Base-by-base conservation (phyloP, 2,113 vertebrate species). In the Muntiacus muntjak region DNA sequence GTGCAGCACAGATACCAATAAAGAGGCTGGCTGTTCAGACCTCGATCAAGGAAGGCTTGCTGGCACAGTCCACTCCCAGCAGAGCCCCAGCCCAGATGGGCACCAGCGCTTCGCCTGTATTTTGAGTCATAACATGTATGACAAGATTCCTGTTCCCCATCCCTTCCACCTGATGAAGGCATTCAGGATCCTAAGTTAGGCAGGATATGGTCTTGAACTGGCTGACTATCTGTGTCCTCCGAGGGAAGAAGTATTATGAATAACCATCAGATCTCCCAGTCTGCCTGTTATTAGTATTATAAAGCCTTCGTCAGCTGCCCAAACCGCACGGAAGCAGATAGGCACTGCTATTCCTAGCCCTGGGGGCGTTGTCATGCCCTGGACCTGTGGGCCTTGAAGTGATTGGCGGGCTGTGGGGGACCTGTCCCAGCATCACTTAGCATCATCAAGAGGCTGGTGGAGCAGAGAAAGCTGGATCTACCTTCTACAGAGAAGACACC, bases 61-160 rank as follows among this genome's bases (percentile, higher is more conserved):
- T 2, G 9, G 15, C 58, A 9, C 13, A 5, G 62, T 4, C 3
- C 19, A 33, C 40, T 30, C n/a, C 21, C 1, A 0, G 89, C 0
- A 8, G 57, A 45, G 30, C 14, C 36, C 81, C 8, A 45, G 43
- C 50, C 78, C 33, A 9, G 30, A 36, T 12, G 55, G 95, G 47
- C 28, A 10, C 40, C 1, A 0, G 52, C 0, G 1, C 79, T 45
- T 16, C 15, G 8, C 91, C 85, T 55, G 23, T 5, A 0, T 45
- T 52, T 86, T 55, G 28, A 33, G 85, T 85, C 36, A 10, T 40
- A 43, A 45, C 12, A 2, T 76, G 40, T 71, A 36, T 28, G 14
- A 60, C 3, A 8, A 47, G 40, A 58, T 88, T 88, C 89, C 84
- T 58, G 9, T 57, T 60, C 58, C 17, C 40, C 54, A 30, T 82